Evolutionary conservation across 2,888 invertebrate genomes (phyloP).

Genomic region (Chouioia cunea): DNA sequence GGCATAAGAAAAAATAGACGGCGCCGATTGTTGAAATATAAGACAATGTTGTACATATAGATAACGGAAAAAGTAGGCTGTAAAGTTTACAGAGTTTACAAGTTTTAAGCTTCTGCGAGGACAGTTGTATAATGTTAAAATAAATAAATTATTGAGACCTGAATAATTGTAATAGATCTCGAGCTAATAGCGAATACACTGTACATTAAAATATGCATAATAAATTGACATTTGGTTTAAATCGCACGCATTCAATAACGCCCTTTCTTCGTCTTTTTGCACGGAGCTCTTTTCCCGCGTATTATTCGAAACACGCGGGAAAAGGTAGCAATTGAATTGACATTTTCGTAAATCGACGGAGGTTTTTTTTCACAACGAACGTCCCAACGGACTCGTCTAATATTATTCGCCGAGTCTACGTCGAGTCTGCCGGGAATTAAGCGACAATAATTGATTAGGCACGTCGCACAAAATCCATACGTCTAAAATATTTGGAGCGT

Average conservation of each 20-base stretch:
- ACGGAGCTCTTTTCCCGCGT: no score
- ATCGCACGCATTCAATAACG: slow-evolving; percentile 50
- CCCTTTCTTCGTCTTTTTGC: no score
- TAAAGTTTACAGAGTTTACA: not conserved
- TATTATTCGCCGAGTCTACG: no score
- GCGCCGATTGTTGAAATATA: slow-evolving; percentile 15
- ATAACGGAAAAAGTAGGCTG: not conserved
- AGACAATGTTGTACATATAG: slow-evolving; percentile 34
- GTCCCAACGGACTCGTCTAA: no score
- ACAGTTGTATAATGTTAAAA: not conserved
- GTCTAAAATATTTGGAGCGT: no score
- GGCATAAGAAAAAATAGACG: slow-evolving; percentile 14
- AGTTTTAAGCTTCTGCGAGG: not conserved
- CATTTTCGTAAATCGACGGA: no score
- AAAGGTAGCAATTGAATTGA: no score
- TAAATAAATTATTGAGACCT: slow-evolving; percentile 21
- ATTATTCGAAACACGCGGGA: no score
- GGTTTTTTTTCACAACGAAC: no score
- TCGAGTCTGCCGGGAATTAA: no score
- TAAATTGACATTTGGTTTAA: slow-evolving; percentile 28
- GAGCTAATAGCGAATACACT: slow-evolving; percentile 26
- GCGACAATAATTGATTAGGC: no score
- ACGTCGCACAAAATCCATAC: no score
- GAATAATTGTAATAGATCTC: slow-evolving; percentile 22
- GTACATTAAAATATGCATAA: slow-evolving; percentile 36